Evolutionary conservation across 2,888 invertebrate species (phyloP), one percentile per base, ranked within the genome.

Genomic region (Sericinus montela): DNA sequence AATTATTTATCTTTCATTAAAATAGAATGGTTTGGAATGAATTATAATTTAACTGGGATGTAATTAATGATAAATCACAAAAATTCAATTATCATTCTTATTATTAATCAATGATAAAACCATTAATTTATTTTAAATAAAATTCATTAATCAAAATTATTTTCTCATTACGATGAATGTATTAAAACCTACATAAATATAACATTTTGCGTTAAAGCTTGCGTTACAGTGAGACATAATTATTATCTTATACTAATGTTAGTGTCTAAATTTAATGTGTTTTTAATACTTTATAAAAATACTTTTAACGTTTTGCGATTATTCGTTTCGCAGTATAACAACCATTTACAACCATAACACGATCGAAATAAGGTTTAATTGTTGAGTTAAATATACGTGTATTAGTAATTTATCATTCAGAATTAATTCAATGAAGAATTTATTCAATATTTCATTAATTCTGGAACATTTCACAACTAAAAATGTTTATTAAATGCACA

Each of bases 11-110:
- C 19, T 19, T 19, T 19, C n/a, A 42, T 32, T 32, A 8, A 23
- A 34, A n/a, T 25, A 4, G 44, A 7, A 28, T 16, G 19, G 14
- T 36, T 28, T 14, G 43, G 43, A 48, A 48, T 48, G 48, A 30
- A 15, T 7, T 16, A 16, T 1, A n/a, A 38, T 23, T 23, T 34
- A 32, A 39, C 15, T 25, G 11, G 32, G n/a, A 11, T 11, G 32
- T n/a, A 32, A 32, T 32, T 32, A 11, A 32, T 5, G n/a, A n/a
- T n/a, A n/a, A n/a, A 0, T 10, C 11, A 10, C 11, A 11, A 32
- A 7, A 13, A 3, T 6, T 10, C 1, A 5, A 32, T 29, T 6
- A 32, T 11, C 11, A 0, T 32, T 10, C 30, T 6, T 11, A 11
- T 11, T 32, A 11, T 6, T 6, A 32, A 32, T 32, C 32, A n/a